phyloP scores from a whole-genome alignment of 2,888 invertebrate species.

The Acleris emargana region DNA sequence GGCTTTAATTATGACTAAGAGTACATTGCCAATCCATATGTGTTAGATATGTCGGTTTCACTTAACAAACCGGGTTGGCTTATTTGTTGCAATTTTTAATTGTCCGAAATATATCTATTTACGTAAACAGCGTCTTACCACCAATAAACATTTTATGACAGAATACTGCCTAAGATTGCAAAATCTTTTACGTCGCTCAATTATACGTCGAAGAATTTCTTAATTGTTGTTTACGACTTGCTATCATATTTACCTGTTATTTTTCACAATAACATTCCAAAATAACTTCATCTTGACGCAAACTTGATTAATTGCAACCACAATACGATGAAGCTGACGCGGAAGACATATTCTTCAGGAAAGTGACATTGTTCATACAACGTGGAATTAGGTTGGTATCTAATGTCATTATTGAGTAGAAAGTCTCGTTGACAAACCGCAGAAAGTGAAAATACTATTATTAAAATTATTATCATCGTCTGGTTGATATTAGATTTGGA shows the following conservation, averaged over 20 bases:
- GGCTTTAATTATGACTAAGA: no score
- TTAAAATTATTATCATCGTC: no score
- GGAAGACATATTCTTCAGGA: constrained; percentile 23
- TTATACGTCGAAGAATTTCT: background rate
- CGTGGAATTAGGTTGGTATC: constrained; percentile 17
- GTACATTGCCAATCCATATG: no score
- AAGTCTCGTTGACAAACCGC: constrained; percentile 27
- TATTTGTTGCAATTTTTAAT: no score
- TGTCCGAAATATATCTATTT: no score
- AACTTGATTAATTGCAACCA: constrained; percentile 3
- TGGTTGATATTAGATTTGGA: no score
- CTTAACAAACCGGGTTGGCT: no score
- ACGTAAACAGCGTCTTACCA: no score
- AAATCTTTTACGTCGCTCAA: background rate
- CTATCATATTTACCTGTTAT: background rate
- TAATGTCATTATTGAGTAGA: constrained; percentile 28
- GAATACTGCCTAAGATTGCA: no score
- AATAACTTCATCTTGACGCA: constrained; percentile 2
- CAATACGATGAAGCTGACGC: constrained; percentile 18
- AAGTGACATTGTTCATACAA: constrained; percentile 26
- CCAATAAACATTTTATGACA: no score
- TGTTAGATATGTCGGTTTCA: no score
- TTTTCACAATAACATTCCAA: background rate
- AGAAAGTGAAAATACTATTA: constrained; percentile 4
- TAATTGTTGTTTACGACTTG: background rate